Conservation (phyloP, 2,797 vertebrate genomes). For the Hydrophis major region DNA sequence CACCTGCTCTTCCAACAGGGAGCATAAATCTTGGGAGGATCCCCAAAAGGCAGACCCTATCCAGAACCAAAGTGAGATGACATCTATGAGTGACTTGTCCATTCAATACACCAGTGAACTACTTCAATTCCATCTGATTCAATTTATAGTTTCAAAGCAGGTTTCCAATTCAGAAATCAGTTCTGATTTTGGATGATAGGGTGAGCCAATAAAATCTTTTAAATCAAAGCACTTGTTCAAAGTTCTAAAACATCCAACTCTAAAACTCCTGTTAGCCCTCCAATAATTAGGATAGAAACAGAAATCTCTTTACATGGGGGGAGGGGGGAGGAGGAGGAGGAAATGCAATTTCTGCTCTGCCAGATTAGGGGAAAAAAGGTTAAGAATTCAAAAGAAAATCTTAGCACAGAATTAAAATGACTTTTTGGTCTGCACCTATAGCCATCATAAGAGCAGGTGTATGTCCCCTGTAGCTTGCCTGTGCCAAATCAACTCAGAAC, state of each 20-base stretch:
- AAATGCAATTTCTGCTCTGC: neutral
- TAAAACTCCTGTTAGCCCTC: neutral
- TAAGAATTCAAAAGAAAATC: neutral
- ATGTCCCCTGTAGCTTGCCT: fast-evolving
- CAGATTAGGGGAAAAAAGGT: neutral
- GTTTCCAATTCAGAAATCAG: neutral
- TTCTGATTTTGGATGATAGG: neutral
- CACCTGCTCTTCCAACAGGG: neutral
- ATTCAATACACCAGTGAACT: neutral
- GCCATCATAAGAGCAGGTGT: too few species aligned
- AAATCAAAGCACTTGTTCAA: neutral
- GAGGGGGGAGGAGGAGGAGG: neutral
- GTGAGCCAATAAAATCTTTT: neutral
- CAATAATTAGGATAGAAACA: neutral
- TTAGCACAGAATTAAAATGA: neutral
- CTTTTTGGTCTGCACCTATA: neutral
- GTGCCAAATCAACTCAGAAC: neutral
- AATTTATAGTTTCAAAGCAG: neutral
- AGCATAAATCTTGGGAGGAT: neutral
- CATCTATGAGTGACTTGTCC: neutral
- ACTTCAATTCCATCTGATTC: neutral
- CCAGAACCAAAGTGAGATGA: neutral
- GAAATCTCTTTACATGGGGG: neutral
- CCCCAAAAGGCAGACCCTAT: neutral
- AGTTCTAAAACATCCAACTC: neutral